Evolutionary conservation across 92 coral and sea anemone genomes (phyloP).

Genomic region (Micromussa lordhowensis): DNA sequence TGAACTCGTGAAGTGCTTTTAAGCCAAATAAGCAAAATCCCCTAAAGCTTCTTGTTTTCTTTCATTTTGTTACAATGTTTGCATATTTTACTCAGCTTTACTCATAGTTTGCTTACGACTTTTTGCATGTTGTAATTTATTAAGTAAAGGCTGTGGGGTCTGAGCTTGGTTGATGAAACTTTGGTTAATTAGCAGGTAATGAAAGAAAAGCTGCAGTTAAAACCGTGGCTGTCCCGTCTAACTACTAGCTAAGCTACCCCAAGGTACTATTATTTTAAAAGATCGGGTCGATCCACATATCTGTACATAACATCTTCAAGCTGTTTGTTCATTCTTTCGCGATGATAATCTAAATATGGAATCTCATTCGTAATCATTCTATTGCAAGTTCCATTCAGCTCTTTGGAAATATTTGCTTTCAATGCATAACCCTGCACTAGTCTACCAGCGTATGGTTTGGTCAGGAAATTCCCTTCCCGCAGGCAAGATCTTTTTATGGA

Average conservation of each 20-base stretch:
- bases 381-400: background rate
- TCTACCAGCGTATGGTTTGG: slow-evolving; percentile 17
- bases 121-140: too few relatives aligned
- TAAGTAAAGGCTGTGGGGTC: too few relatives aligned
- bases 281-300: background rate
- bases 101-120: too few relatives aligned
- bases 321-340: slow-evolving; percentile 4
- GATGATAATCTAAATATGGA: slow-evolving; percentile 14
- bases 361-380: slow-evolving; percentile 38
- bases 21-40: too few relatives aligned
- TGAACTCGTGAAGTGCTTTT: too few relatives aligned
- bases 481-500: background rate
- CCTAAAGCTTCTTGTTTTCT: too few relatives aligned
- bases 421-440: slow-evolving; percentile 26
- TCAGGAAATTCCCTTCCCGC: slow-evolving; percentile 29
- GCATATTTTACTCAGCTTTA: too few relatives aligned
- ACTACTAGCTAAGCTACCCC: background rate
- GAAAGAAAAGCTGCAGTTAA: too few relatives aligned
- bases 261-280: background rate
- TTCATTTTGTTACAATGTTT: too few relatives aligned
- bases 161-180: too few relatives aligned
- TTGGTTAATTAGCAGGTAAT: too few relatives aligned
- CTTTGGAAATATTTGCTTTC: slow-evolving; percentile 7
- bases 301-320: background rate
- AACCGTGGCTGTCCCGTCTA: background rate